Evolutionary conservation across 2,797 vertebrate species (phyloP).

Genomic region (Setipinna tenuifilis): DNA sequence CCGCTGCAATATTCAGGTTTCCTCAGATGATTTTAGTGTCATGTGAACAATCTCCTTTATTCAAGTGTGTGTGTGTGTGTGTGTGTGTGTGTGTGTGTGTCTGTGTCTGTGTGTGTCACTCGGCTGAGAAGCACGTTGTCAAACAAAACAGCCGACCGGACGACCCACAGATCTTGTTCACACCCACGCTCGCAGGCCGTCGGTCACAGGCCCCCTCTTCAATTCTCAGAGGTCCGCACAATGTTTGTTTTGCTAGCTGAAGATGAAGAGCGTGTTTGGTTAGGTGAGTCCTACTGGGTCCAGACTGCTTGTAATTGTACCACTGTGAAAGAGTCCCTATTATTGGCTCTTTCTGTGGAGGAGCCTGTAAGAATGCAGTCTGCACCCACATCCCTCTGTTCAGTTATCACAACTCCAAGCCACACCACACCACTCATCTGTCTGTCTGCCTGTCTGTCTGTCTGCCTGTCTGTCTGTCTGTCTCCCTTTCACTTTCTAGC

Average conservation of each 20-base stretch:
- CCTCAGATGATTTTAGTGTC: neutral
- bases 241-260: slow-evolving; percentile 2
- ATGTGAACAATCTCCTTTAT: too few relatives aligned
- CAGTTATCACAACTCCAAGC: too few relatives aligned
- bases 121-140: neutral
- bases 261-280: slow-evolving; percentile 20
- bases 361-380: neutral
- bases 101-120: neutral
- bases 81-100: neutral
- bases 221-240: neutral
- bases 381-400: too few relatives aligned
- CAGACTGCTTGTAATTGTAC: neutral
- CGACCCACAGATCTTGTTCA: neutral
- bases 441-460: too few relatives aligned
- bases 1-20: neutral
- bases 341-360: neutral
- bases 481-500: too few relatives aligned
- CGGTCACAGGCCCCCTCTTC: neutral
- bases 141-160: neutral
- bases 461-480: too few relatives aligned
- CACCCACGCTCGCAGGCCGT: neutral
- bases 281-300: neutral
- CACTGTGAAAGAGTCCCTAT: neutral
- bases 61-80: neutral
- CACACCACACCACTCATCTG: too few relatives aligned